phyloP scores from a whole-genome alignment of 2,888 invertebrate genomes.

The Carabus problematicus region DNA sequence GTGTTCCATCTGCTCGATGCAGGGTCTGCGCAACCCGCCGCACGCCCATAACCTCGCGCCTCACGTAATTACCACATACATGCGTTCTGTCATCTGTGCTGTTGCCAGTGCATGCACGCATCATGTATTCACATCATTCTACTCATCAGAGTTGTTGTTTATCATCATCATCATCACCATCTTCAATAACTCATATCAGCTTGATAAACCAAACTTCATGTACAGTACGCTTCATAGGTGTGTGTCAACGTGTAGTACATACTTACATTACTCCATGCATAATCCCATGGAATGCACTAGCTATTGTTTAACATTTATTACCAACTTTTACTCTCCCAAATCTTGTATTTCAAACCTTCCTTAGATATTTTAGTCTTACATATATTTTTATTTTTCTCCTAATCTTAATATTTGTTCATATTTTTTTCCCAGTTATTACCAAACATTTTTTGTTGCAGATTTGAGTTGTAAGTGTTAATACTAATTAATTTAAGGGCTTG shows the following conservation, averaged over 20 bases:
- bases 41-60: conserved; percentile 26
- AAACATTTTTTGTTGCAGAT: not conserved
- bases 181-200: conserved; percentile 6
- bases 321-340: too few relatives aligned
- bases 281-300: too few relatives aligned
- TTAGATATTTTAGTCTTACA: too few relatives aligned
- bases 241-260: conserved; percentile 9
- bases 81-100: conserved; percentile 14
- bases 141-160: too few relatives aligned
- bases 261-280: too few relatives aligned
- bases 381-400: not conserved
- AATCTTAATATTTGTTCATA: not conserved
- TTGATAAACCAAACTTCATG: conserved; percentile 5
- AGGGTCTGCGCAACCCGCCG: conserved; percentile 55
- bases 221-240: conserved; percentile 11
- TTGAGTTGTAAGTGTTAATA: not conserved
- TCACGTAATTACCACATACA: conserved; percentile 33
- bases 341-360: too few relatives aligned
- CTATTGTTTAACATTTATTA: too few relatives aligned
- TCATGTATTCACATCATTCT: not conserved
- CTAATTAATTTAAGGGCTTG: too few relatives aligned
- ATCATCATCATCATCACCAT: too few relatives aligned
- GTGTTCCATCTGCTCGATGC: conserved; percentile 53
- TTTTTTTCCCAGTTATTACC: conserved; percentile 9
- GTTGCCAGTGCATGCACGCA: conserved; percentile 1